Evolutionary conservation across 2,113 vertebrate species (phyloP).

Genomic region (Megalops atlanticus): DNA sequence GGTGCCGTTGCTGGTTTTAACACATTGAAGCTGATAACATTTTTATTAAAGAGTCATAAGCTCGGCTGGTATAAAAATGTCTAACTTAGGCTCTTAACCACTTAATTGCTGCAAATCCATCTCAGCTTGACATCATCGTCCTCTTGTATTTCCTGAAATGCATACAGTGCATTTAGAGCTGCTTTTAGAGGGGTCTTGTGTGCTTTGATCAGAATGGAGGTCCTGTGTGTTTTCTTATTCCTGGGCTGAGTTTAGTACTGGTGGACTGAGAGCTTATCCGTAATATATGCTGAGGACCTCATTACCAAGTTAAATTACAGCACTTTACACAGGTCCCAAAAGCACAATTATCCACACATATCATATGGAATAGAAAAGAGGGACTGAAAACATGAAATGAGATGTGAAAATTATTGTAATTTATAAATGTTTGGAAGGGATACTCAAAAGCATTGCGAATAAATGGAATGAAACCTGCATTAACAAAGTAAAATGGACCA

Average conservation of each 20-base stretch:
- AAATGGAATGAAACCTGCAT: background rate
- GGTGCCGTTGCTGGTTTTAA: background rate
- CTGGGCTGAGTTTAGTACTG: background rate
- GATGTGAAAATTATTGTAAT: conserved; percentile 14
- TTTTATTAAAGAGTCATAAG: too few relatives aligned
- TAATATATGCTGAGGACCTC: conserved; percentile 14
- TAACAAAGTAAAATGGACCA: background rate
- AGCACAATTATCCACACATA: conserved; percentile 20
- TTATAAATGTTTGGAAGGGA: background rate
- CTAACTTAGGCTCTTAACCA: too few relatives aligned
- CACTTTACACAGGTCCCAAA: conserved; percentile 1
- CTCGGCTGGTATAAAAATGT: too few relatives aligned
- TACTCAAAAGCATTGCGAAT: background rate
- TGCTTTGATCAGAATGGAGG: background rate
- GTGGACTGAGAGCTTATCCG: background rate
- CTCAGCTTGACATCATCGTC: background rate
- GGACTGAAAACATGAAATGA: background rate
- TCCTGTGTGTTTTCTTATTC: background rate
- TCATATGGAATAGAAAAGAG: background rate
- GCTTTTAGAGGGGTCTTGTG: background rate
- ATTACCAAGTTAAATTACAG: conserved; percentile 37
- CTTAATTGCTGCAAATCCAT: conserved; percentile 8
- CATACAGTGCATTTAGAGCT: conserved; percentile 5
- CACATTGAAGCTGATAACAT: too few relatives aligned
- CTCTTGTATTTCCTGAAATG: background rate